These are phyloP conservation scores for Tichodroma muraria DNA, from an alignment of 2,113 vertebrate species.

Conservation along the genomic window DNA sequence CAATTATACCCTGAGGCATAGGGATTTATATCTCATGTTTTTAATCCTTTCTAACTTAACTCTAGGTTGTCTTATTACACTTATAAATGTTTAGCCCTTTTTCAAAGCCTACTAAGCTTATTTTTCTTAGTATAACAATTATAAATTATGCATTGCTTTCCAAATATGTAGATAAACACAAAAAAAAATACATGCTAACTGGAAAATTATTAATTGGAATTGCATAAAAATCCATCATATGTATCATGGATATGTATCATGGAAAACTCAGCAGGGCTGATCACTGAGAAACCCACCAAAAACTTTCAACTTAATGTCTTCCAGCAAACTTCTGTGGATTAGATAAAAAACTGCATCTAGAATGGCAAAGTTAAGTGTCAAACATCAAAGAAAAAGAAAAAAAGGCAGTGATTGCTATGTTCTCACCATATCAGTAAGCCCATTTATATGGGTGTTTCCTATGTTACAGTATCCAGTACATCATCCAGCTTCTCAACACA, in stretches of 20 bases:
- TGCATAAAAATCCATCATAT: not conserved
- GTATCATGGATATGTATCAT: not conserved
- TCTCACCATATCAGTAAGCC: not conserved
- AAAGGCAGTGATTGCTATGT: not conserved
- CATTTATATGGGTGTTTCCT: not conserved
- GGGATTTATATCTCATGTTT: slow-evolving; percentile 11
- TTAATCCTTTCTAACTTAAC: slow-evolving; percentile 38
- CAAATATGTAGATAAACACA: not conserved
- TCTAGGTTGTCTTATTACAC: slow-evolving; percentile 1
- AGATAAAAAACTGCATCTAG: not conserved
- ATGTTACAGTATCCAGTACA: not conserved
- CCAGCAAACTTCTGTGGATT: not conserved
- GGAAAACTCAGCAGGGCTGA: not conserved
- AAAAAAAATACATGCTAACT: not conserved
- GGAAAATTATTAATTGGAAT: not conserved
- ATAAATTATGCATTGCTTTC: not conserved
- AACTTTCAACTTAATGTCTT: not conserved
- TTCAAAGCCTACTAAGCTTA: not conserved
- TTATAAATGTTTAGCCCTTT: slow-evolving; percentile 14
- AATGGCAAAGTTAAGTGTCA: not conserved
- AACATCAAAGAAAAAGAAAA: not conserved
- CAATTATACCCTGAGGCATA: slow-evolving; percentile 17
- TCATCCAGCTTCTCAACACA: not conserved
- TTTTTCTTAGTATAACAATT: not conserved
- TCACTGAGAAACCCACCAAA: not conserved